Evolutionary conservation across 1,140 invertebrate genomes (phyloP), one percentile per base, ranked within the genome.

Genomic region (Bombyx mandarina): DNA sequence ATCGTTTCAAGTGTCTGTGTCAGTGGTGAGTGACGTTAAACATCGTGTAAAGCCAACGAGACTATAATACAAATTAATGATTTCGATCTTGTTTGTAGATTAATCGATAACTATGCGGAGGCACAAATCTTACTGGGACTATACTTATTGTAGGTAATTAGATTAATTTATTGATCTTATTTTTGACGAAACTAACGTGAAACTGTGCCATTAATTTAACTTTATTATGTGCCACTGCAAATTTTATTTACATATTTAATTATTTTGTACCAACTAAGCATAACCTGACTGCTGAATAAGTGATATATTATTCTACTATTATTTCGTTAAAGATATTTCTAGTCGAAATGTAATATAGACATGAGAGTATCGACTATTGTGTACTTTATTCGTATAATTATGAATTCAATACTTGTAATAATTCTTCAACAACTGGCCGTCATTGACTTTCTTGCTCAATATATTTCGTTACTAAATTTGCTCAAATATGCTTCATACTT

Each of bases 121-220:
- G 68, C 68, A 65, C 70, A 70, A 58, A 59, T 75, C 67, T 62
- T 58, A 62, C 57, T 61, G 62, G 54, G 66, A 60, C 57, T 69
- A 61, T 61, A 73, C 66, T 64, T 70, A 64, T 61, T 75, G 26
- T 66, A 71, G 67, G 63, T 74, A 69, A 73, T 75, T 82, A 76
- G 63, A 61, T 71, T 71, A 73, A 76, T 75, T 73, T 72, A 79
- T 73, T 82, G 71, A 79, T 86, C 74, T 79, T 78, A 73, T 79
- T 75, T 76, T 80, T 80, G 71, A 80, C 66, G 78, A 56, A 82
- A 85, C 83, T 87, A 87, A 87, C 83, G 83, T 87, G 83, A 87
- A 87, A 87, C 73, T 85, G 83, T 87, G 83, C 83, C 82, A 87
- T 87, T 83, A 71, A 78, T 81, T 79, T 83, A 84, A 84, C 81